Evolutionary conservation across 2,888 invertebrate species (phyloP), one percentile per base, ranked within the genome.

Genomic region (Ernsta delagoae): DNA sequence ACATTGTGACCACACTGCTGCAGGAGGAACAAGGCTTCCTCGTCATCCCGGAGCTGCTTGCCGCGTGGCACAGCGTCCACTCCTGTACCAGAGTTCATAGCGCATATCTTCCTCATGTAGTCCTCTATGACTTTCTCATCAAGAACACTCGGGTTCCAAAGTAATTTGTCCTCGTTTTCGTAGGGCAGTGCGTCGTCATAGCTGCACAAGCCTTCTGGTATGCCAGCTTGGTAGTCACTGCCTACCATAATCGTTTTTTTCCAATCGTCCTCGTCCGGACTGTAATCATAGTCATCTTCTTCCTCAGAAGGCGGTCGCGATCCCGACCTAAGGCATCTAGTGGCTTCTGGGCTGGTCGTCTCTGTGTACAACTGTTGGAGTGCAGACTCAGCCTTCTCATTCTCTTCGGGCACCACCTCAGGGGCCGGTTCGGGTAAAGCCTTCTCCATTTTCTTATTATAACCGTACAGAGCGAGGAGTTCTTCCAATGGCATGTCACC

Each of bases 401-500:
- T 83, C 71, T 90, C 92, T 68, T 89, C 89, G 0, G 88, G 86
- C 50, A 88, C 83, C 60, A 85, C 84, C 74, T 89, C 89, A 0
- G 88, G 86, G 4, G 76, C 79, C 62, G 83, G 85, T 73, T 87
- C 87, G 34, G 85, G 83, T 31, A 81, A 78, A 45, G 87, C 83
- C 72, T 91, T 90, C 57, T 92, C 92, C 89, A 91, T 90, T 72
- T 72, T 89, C 83, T 76, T 94, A 77, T 94, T 92, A 89, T 96
- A 97, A 74, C 97, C 97, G 89, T 99, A 99, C 87, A 98, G 95
- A 9, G 98, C 98, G 79, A 99, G 92, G 70, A 99, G 91, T 84
- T 98, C 97, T 83, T 98, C 98, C 77, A 99, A 94, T 72, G 99
- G 99, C 98, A 99, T 99, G 93, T 99, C 98, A 86, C 98, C 97